Evolutionary conservation across 2,888 invertebrate species (phyloP).

Genomic region (Endotricha flammealis): DNA sequence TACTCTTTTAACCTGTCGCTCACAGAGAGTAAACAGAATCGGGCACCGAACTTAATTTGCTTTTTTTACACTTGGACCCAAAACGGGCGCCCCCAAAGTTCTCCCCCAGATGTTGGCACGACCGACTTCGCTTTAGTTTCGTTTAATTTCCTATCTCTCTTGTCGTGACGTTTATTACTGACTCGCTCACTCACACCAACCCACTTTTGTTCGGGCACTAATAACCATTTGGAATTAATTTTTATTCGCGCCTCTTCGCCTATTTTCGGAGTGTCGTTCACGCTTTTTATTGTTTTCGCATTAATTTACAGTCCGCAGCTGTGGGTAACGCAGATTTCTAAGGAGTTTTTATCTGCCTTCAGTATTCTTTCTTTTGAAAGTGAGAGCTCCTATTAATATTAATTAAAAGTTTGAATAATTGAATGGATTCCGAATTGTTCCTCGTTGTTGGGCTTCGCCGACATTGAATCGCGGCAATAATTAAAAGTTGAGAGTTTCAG

Average conservation of each 20-base stretch:
- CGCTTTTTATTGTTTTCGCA: conserved; percentile 73
- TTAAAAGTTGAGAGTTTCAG: conserved; percentile 57
- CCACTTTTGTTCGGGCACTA: conserved; percentile 61
- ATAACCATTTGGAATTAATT: conserved; percentile 70
- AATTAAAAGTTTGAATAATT: conserved; percentile 78
- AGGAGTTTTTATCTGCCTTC: conserved; percentile 72
- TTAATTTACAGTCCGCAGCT: conserved; percentile 75
- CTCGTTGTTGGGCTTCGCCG: conserved; percentile 60
- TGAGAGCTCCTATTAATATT: conserved; percentile 76
- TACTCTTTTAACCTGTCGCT: conserved; percentile 55
- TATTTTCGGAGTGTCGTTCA: conserved; percentile 55
- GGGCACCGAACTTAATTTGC: conserved; percentile 56
- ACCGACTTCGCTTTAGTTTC: conserved; percentile 68
- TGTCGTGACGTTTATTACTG: conserved; percentile 68
- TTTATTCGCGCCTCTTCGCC: conserved; percentile 55
- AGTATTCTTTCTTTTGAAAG: conserved; percentile 73
- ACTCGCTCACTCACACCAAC: conserved; percentile 47
- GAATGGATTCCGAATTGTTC: conserved; percentile 72
- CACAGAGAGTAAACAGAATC: conserved; percentile 62
- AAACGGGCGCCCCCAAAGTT: conserved; percentile 42
- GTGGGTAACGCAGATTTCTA: conserved; percentile 71
- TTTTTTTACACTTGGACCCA: conserved; percentile 48
- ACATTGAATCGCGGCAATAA: conserved; percentile 64
- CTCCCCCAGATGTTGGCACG: conserved; percentile 58
- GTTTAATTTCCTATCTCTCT: conserved; percentile 73